Percentiles rank a stretch among this genome's conserved stretches.
These are phyloP conservation scores for Amphipoea oculea DNA, from an alignment of 2,888 invertebrate genomes.

Conservation along the genomic window DNA sequence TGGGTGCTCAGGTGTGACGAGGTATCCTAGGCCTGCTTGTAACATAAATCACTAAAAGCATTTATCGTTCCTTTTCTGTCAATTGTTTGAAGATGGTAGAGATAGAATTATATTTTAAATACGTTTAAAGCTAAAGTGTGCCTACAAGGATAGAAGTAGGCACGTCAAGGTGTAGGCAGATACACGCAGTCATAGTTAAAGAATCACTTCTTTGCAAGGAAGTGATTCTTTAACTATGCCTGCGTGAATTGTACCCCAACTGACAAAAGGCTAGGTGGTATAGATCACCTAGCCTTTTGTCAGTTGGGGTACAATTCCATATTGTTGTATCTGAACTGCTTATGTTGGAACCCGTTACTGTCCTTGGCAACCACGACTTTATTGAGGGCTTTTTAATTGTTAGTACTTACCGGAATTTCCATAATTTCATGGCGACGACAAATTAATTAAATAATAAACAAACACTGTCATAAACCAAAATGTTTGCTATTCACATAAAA, in stretches of 20 bases:
- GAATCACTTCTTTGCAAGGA: no score
- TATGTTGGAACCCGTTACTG: not conserved
- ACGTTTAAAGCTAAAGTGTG: not conserved
- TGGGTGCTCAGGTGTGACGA: not conserved
- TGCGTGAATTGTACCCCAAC: no score
- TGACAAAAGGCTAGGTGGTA: no score
- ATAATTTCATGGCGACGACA: conserved; percentile 1
- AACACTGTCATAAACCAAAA: conserved; percentile 12
- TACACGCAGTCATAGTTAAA: not conserved
- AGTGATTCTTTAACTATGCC: no score
- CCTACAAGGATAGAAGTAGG: not conserved
- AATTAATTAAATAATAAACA: conserved; percentile 22
- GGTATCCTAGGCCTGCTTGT: not conserved
- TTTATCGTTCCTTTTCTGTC: no score
- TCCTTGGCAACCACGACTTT: not conserved
- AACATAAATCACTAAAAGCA: not conserved
- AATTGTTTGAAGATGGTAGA: no score
- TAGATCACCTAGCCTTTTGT: not conserved
- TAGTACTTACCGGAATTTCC: not conserved
- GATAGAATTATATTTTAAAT: no score
- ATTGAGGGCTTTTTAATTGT: not conserved
- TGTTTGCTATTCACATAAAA: conserved; percentile 2
- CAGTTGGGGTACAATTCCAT: not conserved
- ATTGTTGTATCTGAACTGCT: not conserved
- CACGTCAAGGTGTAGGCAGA: not conserved